phyloP scores from a whole-genome alignment of 2,113 vertebrate species.

The Lipotes vexillifer region DNA sequence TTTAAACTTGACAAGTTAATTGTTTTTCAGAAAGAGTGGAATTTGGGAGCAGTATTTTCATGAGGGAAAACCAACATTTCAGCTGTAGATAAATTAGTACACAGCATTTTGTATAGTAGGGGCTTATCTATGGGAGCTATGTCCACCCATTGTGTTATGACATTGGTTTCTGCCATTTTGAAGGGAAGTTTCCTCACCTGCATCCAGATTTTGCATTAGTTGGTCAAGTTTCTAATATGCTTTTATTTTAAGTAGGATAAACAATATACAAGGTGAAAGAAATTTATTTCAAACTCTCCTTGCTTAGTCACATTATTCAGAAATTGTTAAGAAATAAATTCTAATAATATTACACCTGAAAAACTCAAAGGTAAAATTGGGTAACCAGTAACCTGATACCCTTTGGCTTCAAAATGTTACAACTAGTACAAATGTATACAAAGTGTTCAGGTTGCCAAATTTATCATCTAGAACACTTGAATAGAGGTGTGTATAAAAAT shows the following conservation, averaged over 20 bases:
- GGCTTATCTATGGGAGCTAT: not conserved
- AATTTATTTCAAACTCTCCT: not conserved
- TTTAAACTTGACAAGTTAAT: slow-evolving; percentile 61
- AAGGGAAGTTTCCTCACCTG: not conserved
- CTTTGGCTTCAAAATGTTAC: not conserved
- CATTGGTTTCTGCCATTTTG: not conserved
- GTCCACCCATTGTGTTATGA: not conserved
- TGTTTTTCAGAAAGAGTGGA: slow-evolving; percentile 56
- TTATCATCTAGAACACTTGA: not conserved
- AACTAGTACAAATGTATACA: not conserved
- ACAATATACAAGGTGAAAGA: not conserved
- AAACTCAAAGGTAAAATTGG: not conserved
- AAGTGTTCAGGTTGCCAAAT: not conserved
- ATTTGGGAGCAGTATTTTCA: slow-evolving; percentile 9
- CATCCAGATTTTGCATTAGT: not conserved
- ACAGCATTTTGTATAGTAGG: not conserved
- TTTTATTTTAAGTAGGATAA: not conserved
- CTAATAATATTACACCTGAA: not conserved
- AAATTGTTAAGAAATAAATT: not conserved
- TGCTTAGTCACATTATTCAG: not conserved
- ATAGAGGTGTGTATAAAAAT: not conserved
- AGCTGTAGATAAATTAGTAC: not conserved
- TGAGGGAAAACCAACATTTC: slow-evolving; percentile 28
- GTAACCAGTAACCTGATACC: not conserved
- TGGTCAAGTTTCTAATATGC: not conserved